Base-by-base conservation (phyloP, 2,888 invertebrate genomes). In the Pemphredon lugubris region DNA sequence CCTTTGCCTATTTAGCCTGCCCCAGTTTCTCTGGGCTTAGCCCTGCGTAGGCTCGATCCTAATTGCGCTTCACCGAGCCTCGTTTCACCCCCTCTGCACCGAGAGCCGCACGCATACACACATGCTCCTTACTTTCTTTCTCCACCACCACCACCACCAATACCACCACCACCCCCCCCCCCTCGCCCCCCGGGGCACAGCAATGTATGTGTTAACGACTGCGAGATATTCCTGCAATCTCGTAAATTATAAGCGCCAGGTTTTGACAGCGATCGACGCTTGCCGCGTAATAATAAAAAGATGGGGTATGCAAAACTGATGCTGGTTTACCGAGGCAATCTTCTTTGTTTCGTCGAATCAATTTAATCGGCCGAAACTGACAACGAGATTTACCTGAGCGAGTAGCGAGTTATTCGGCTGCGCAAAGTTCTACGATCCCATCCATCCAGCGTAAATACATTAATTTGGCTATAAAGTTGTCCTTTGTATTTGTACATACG, bases 1-100 rank as follows among this genome's bases (percentile, higher is more conserved):
- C 60, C 37, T 37, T 39, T 14, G 50, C 37, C 44, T 65, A 65
- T 65, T 60, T 65, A 51, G 44, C 16, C 44, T 60, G 65, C n/a
- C 65, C 59, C 42, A 65, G 50, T 65, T 65, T 59, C 26, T 16
- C 20, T 20, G 20, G 50, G 20, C 39, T 39, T 21, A 48, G 26
- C 16, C 42, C 30, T 45, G 51, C 59, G 59, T 65, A 51, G 65
- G 50, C 60, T 37, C 26, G 44, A 50, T 59, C 50, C 59, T 65
- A 59, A 65, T 65, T 65, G 59, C 65, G 26, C 50, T 14, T 5
- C 21, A 39, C 30, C 26, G 30, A 26, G 21, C 39, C 18, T 7
- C 51, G 9, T 14, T 48, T 23, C 51, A 9, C 39, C 44, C 30
- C 30, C 30, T 30, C 30, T 30, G 30, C 6, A 30, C 30, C 9